Conservation (phyloP, 2,888 invertebrate genomes). For the Choristoneura rosaceana region DNA sequence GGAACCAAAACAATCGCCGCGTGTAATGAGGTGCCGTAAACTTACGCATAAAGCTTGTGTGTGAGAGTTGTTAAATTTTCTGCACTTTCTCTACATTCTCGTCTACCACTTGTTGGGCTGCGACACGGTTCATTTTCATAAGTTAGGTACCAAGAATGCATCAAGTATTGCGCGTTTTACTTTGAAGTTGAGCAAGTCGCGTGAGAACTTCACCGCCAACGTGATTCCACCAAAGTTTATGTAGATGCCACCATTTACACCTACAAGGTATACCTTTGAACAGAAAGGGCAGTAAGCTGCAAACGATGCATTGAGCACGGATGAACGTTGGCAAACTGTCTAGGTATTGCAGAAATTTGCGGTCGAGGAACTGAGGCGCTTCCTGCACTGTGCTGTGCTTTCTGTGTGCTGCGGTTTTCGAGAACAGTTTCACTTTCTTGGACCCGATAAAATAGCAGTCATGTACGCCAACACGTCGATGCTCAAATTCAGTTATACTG, state of each 20-base stretch:
- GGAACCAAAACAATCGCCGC: slow-evolving; percentile 28
- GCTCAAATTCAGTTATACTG: neutral
- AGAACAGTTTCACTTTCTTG: neutral
- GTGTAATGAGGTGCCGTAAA: slow-evolving; percentile 19
- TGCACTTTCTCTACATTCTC: slow-evolving; percentile 18
- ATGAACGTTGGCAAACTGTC: neutral
- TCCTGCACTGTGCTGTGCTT: no score
- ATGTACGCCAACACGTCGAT: neutral
- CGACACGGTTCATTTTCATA: slow-evolving; percentile 9
- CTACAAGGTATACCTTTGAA: no score
- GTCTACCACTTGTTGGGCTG: neutral
- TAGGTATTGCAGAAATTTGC: no score
- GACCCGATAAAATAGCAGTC: neutral
- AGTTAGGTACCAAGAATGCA: neutral
- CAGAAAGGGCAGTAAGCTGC: no score
- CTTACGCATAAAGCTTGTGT: slow-evolving; percentile 19
- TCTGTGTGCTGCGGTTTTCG: neutral
- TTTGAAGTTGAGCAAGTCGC: neutral
- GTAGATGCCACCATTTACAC: no score
- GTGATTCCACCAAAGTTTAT: no score
- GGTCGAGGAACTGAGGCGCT: no score
- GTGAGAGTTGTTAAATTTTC: slow-evolving; percentile 23
- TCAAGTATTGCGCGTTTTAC: neutral
- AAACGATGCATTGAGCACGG: neutral
- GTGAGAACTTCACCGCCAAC: neutral